phyloP scores from a whole-genome alignment of 2,113 vertebrate genomes.

The Nerophis lumbriciformis region DNA sequence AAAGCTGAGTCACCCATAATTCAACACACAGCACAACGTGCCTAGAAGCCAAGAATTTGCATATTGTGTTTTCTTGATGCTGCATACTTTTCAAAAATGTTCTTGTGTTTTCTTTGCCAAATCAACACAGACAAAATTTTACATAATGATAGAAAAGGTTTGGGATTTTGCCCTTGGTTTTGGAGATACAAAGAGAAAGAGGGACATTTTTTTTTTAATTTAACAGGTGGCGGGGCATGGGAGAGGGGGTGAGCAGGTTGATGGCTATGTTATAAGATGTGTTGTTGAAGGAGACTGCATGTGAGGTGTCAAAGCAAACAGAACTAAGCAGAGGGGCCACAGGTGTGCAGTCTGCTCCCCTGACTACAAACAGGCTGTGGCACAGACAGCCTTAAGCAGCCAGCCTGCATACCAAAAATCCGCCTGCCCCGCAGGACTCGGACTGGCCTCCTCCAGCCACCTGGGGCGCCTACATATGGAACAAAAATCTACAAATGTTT shows the following conservation, averaged over 20 bases:
- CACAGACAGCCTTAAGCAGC: constrained; percentile 44
- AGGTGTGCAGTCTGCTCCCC: constrained; percentile 56
- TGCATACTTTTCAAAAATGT: background rate
- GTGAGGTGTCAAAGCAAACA: constrained; percentile 61
- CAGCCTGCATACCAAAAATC: constrained; percentile 32
- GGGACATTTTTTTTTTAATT: too few species aligned
- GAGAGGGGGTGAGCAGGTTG: constrained; percentile 16
- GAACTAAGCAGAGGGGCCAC: constrained; percentile 35
- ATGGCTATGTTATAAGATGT: constrained; percentile 42
- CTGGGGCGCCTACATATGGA: constrained; percentile 17
- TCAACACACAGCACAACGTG: constrained; percentile 19
- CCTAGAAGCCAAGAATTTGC: constrained; percentile 4
- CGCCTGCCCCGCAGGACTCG: constrained; percentile 40
- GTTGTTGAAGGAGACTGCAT: constrained; percentile 54
- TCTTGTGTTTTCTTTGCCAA: constrained; percentile 1
- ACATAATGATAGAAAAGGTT: background rate
- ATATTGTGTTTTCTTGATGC: background rate
- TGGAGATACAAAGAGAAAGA: background rate
- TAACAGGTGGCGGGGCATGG: constrained; percentile 8
- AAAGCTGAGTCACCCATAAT: constrained; percentile 33
- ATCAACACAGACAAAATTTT: constrained; percentile 2
- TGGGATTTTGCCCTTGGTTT: background rate
- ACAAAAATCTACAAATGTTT: constrained; percentile 15
- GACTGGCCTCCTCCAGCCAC: constrained; percentile 35
- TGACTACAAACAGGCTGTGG: constrained; percentile 39